Evolutionary conservation across 2,797 vertebrate species (phyloP).

Genomic region (Crossoptilon crossoptilon): DNA sequence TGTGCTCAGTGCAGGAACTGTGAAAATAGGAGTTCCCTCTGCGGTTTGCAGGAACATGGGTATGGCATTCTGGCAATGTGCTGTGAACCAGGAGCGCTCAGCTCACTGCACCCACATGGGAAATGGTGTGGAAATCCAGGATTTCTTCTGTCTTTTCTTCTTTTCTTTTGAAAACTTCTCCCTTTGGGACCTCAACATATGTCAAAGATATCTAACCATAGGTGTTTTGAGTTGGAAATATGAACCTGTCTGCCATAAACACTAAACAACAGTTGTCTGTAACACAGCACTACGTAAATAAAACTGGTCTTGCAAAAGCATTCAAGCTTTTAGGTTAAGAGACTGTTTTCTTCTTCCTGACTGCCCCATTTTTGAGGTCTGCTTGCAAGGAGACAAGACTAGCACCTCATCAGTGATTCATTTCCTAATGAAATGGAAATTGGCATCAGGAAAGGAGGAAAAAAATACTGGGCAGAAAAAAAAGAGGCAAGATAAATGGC

Average conservation of each 20-base stretch:
- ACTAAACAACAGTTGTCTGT: neutral
- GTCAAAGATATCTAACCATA: neutral
- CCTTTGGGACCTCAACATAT: neutral
- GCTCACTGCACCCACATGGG: neutral
- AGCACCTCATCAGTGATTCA: conserved; percentile 42
- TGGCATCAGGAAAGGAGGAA: conserved; percentile 10
- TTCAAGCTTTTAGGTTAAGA: neutral
- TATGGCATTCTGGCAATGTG: neutral
- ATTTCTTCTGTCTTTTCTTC: conserved; percentile 4
- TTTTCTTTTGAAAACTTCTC: neutral
- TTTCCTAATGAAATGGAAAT: conserved; percentile 64
- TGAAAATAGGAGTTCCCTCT: neutral
- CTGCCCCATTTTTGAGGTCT: neutral
- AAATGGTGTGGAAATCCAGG: neutral
- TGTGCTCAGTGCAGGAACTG: neutral
- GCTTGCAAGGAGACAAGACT: neutral
- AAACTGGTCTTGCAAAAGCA: neutral
- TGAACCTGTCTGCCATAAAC: neutral
- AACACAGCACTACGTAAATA: neutral
- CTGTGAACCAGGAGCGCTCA: neutral
- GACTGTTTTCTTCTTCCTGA: neutral
- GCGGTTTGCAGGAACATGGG: neutral
- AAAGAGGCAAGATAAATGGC: conserved; percentile 68
- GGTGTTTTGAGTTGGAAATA: neutral
- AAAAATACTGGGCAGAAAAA: neutral